Conservation (phyloP, 2,888 invertebrate genomes). For the Pasiphila rectangulata region DNA sequence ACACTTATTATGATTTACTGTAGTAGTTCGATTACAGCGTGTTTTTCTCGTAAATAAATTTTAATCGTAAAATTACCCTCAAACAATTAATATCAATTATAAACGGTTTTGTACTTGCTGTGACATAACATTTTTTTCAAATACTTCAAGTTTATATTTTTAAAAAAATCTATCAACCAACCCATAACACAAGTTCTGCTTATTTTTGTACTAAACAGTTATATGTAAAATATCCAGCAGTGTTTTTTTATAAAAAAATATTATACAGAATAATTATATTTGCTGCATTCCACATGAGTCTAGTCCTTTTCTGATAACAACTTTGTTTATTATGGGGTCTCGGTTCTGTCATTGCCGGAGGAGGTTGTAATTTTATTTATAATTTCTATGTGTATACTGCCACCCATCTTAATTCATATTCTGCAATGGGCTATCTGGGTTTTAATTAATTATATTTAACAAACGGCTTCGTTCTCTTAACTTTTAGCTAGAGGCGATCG, state of each 20-base stretch:
- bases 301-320: not conserved
- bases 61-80: no score
- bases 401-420: conserved; percentile 59
- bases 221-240: no score
- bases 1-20: not conserved
- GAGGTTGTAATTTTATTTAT: conserved; percentile 57
- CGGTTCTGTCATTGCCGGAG: conserved; percentile 41
- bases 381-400: conserved; percentile 50
- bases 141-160: no score
- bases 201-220: no score
- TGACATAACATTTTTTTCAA: no score
- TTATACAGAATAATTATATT: not conserved
- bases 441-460: conserved; percentile 43
- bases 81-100: no score
- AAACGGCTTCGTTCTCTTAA: conserved; percentile 13
- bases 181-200: no score
- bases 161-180: no score
- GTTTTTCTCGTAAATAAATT: no score
- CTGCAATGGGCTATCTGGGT: conserved; percentile 42
- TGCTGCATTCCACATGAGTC: not conserved
- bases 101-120: no score
- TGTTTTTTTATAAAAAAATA: conserved; percentile 31
- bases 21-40: no score
- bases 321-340: conserved; percentile 23
- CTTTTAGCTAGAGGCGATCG: conserved; percentile 9